phyloP scores from a whole-genome alignment of 1,140 invertebrate species.

The Antheraea pernyi region DNA sequence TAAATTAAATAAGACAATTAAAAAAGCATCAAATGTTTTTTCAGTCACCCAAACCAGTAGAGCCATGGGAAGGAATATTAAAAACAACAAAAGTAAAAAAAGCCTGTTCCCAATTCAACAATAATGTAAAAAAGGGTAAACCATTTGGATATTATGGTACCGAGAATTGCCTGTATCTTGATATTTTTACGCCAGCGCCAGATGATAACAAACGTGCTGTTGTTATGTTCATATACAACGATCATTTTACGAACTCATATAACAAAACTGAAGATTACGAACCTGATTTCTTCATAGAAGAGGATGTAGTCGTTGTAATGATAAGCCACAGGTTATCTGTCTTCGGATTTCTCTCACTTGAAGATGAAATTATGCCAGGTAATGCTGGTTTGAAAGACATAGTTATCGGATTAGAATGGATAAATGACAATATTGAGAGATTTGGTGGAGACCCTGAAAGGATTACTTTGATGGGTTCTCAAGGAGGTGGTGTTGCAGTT shows the following conservation, averaged over 20 bases:
- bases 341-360: conserved; percentile 81
- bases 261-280: conserved; percentile 76
- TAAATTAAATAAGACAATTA: not conserved
- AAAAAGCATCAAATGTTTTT: conserved; percentile 22
- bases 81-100: conserved; percentile 57
- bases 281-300: conserved; percentile 80
- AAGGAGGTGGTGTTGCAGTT: conserved; percentile 72
- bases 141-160: conserved; percentile 43
- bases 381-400: conserved; percentile 83
- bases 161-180: conserved; percentile 92
- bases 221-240: conserved; percentile 85
- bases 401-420: conserved; percentile 80
- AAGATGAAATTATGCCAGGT: conserved; percentile 77
- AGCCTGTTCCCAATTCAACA: conserved; percentile 61
- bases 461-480: conserved; percentile 79
- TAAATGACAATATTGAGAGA: conserved; percentile 78
- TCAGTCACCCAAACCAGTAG: conserved; percentile 57
- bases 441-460: conserved; percentile 80
- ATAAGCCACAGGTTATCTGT: conserved; percentile 79
- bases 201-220: conserved; percentile 74
- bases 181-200: conserved; percentile 85
- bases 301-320: conserved; percentile 79
- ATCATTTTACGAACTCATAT: conserved; percentile 81
- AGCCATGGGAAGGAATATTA: conserved; percentile 55
- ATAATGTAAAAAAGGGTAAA: conserved; percentile 46